phyloP scores from a whole-genome alignment of 2,797 vertebrate genomes.

The Protosalanx chinensis region DNA sequence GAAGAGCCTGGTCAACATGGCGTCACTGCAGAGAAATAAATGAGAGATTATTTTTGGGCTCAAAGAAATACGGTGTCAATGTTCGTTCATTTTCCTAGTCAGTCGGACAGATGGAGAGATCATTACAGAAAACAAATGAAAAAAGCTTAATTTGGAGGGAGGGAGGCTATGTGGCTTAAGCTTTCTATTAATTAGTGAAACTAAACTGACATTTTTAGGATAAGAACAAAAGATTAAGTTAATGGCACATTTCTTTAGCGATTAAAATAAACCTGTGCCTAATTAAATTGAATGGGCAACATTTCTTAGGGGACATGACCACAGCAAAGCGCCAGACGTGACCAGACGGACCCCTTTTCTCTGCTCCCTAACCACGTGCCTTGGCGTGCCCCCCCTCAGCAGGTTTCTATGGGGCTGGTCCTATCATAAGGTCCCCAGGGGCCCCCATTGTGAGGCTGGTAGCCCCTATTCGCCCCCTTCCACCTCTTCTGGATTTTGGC shows the following conservation, averaged over 20 bases:
- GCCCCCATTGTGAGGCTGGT: constrained; percentile 55
- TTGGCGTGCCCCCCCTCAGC: constrained; percentile 49
- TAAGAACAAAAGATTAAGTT: too few species aligned
- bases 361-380: constrained; percentile 32
- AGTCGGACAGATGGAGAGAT: background rate
- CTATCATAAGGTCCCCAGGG: constrained; percentile 58
- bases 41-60: constrained; percentile 6
- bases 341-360: constrained; percentile 20
- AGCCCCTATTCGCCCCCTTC: constrained; percentile 48
- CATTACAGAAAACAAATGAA: background rate
- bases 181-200: too few species aligned
- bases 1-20: constrained; percentile 97
- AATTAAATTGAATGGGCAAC: background rate
- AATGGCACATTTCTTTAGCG: background rate
- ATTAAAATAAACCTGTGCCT: background rate
- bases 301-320: background rate
- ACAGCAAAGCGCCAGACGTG: constrained; percentile 11
- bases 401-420: constrained; percentile 44
- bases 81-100: background rate
- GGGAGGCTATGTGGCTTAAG: too few species aligned
- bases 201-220: background rate
- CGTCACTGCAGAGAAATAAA: constrained; percentile 53
- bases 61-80: background rate
- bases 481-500: constrained; percentile 57
- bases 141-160: too few species aligned